phyloP scores from a whole-genome alignment of 64 coral and sea anemone genomes.

The Dendronephthya gigantea region DNA sequence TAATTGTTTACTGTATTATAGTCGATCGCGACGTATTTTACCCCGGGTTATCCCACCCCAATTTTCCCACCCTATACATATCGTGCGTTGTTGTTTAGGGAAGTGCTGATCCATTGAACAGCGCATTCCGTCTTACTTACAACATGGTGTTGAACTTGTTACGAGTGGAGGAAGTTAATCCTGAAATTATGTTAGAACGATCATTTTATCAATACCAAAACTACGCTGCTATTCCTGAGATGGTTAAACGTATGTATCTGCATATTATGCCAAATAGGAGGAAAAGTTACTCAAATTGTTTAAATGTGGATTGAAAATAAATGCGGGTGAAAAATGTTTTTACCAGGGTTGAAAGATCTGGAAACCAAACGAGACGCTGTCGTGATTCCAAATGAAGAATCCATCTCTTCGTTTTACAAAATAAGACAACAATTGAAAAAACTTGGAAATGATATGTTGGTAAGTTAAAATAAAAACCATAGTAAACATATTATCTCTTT shows the following conservation, averaged over 20 bases:
- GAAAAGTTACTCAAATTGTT: too few species aligned
- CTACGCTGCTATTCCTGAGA: slow-evolving; percentile 70
- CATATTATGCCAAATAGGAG: background rate
- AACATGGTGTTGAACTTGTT: slow-evolving; percentile 98
- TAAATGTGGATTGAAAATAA: too few species aligned
- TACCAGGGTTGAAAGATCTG: slow-evolving; percentile 64
- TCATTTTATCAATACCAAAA: slow-evolving; percentile 99
- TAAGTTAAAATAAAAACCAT: slow-evolving; percentile 21
- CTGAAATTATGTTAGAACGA: slow-evolving; percentile 94
- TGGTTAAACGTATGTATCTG: slow-evolving; percentile 63
- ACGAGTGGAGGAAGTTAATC: slow-evolving; percentile 92
- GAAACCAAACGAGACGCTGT: slow-evolving; percentile 65
- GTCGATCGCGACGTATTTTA: too few species aligned
- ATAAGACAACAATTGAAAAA: slow-evolving; percentile 89
- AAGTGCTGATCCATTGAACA: slow-evolving; percentile 89
- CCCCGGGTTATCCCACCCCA: too few species aligned
- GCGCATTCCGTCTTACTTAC: slow-evolving; percentile 90
- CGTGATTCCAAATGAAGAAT: slow-evolving; percentile 86
- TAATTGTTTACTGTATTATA: too few species aligned
- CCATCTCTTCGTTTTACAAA: slow-evolving; percentile 80
- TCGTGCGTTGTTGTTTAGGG: slow-evolving; percentile 44
- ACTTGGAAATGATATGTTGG: slow-evolving; percentile 85
- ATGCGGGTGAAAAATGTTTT: background rate
- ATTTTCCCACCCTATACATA: too few species aligned
- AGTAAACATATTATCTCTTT: too few species aligned